Evolutionary conservation across 2,888 invertebrate genomes (phyloP).

Genomic region (Acleris laterana): DNA sequence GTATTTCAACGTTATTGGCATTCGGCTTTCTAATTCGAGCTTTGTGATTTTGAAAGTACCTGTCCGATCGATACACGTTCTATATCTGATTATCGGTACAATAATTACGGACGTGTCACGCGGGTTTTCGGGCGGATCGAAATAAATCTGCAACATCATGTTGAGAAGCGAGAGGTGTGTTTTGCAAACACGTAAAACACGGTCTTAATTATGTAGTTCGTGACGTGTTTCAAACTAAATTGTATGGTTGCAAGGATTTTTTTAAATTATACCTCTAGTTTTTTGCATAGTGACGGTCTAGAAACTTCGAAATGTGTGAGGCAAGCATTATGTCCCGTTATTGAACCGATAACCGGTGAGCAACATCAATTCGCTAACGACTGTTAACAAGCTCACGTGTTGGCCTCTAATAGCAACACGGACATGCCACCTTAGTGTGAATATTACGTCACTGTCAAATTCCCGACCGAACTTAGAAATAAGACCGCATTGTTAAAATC

Average conservation of each 20-base stretch:
- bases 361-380: constrained; percentile 58
- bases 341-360: constrained; percentile 48
- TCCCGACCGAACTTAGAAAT: constrained; percentile 43
- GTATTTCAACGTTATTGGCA: constrained; percentile 64
- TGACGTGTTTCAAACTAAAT: constrained; percentile 12
- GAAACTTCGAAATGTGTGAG: constrained; percentile 38
- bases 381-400: constrained; percentile 55
- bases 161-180: background rate
- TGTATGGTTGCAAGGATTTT: background rate
- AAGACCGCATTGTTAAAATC: constrained; percentile 15
- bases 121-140: constrained; percentile 29
- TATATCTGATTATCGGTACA: constrained; percentile 67
- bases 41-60: constrained; percentile 61
- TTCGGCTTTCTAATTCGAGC: constrained; percentile 73
- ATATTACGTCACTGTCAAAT: constrained; percentile 48
- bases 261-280: background rate
- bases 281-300: constrained; percentile 18
- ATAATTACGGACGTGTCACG: constrained; percentile 67
- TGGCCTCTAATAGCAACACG: constrained; percentile 43
- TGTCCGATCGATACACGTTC: constrained; percentile 43
- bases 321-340: constrained; percentile 48
- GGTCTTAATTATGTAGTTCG: constrained; percentile 4
- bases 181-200: constrained; percentile 9
- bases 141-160: constrained; percentile 26
- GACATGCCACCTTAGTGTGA: constrained; percentile 47